Evolutionary conservation across 2,797 vertebrate species (phyloP), one percentile per base, ranked within the genome.

Genomic region (Syngnathus rostellatus): DNA sequence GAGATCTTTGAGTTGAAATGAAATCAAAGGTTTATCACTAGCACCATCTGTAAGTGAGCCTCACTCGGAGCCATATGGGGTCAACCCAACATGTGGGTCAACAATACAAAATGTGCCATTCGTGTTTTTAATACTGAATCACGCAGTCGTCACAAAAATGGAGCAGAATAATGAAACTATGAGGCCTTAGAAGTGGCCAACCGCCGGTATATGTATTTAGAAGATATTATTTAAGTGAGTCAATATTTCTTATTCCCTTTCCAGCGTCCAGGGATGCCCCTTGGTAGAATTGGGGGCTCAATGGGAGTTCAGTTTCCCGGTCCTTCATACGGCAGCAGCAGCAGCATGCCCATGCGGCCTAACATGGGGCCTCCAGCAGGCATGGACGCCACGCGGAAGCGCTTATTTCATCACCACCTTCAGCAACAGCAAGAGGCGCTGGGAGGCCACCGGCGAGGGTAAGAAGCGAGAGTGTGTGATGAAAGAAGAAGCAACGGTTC

Each of bases 311-410:
- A 94, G 10, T 86, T 94, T 0, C 88, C 95, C 0, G 93, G 94
- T 0, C 91, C 94, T 1, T 94, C 93, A 0, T 98, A 93, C 0
- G 89, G 93, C 61, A 81, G 92, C 68, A 84, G 94, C 68, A 83
- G 94, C 55, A 88, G 84, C 11, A 89, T 96, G 85, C 75, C 92
- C 0, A 86, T 96, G 90, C 88, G 96, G 46, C 89, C 93, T 0
- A 93, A 92, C 64, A 94, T 99, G 91, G 93, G 94, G 19, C 94
- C 92, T 66, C 80, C 92, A 16, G 7, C 55, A 0, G 81, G 92
- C 77, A 92, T 97, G 94, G 97, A 98, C 37, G 85, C 93, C 23
- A 93, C 94, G 17, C 90, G 96, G 79, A 99, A 98, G 77, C 91
- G 97, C 25, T 91, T 96, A 76, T 92, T 98, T 64, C 94, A 94